Evolutionary conservation across 2,888 invertebrate species (phyloP), one percentile per base, ranked within the genome.

Genomic region (Melanostoma mellinum): DNA sequence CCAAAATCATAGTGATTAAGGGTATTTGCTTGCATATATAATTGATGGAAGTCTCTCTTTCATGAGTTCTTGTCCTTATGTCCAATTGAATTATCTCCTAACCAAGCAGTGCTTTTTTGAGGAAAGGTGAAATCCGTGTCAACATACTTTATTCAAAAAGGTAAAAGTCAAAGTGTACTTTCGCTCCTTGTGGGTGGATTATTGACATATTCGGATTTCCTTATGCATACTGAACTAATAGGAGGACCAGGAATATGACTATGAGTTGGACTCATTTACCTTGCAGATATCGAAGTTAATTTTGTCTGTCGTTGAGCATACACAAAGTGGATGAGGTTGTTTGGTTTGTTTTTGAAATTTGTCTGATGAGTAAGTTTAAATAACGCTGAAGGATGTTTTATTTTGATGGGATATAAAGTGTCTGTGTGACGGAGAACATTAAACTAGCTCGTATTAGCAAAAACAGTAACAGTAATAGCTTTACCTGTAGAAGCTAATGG

Each of bases 1-100:
- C 33, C 9, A 42, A 63, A 71, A 71, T 63, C 6, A 4, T 38
- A 44, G 48, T 71, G 71, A 71, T 77, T 56, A 63, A 71, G 56
- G 56, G 42, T 69, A 56, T 61, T 58, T 50, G 56, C 71, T 77
- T 77, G 69, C 71, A 77, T 77, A 63, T 53, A 69, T 77, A 71
- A 77, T 77, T 74, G 65, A 50, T 65, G 40, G 36, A 65, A 58
- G 65, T 50, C 48, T 48, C n/a, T 33, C 35, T 56, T 63, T 33
- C 61, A n/a, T 38, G 48, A 46, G 1, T 61, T 20, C n/a, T 55
- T 35, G 55, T 67, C 30, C 9, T 50, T 58, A 5, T 44, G 52
- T 74, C 33, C n/a, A 2, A 52, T 35, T 8, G 40, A 50, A 8
- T 40, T 40, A 74, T 65, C 36, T 61, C 32, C 60, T 42, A 6